These are phyloP conservation scores for Prionace glauca DNA, from an alignment of 2,797 vertebrate species.

Conservation along the genomic window DNA sequence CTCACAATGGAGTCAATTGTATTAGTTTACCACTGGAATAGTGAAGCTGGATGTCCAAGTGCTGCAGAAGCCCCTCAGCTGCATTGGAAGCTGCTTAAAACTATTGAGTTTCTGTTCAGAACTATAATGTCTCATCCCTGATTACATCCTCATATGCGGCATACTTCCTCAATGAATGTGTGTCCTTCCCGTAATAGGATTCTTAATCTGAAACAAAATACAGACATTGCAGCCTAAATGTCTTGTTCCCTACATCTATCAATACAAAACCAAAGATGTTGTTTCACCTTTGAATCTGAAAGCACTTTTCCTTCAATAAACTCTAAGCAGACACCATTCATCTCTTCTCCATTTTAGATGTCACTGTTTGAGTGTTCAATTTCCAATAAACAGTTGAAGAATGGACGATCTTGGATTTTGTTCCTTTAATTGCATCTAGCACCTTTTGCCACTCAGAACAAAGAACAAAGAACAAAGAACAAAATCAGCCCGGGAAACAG, in stretches of 20 bases:
- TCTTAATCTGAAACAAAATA: neutral
- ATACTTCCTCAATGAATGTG: neutral
- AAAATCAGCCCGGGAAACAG: too few relatives aligned
- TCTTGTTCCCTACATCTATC: neutral
- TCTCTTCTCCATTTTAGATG: neutral
- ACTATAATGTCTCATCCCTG: neutral
- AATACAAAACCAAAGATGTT: neutral
- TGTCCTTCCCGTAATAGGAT: neutral
- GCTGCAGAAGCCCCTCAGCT: neutral
- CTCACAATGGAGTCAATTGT: neutral
- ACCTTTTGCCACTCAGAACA: neutral
- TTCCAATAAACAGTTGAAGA: neutral
- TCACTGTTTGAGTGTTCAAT: too few relatives aligned
- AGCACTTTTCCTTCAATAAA: too few relatives aligned
- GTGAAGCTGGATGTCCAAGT: neutral
- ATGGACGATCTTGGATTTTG: neutral
- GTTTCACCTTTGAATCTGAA: neutral
- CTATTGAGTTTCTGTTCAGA: neutral
- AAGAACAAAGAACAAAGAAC: too few relatives aligned
- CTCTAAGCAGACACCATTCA: neutral
- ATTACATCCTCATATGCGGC: neutral
- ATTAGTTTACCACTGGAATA: neutral
- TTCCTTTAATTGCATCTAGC: neutral
- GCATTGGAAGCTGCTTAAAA: neutral
- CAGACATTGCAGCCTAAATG: neutral